Evolutionary conservation across 1,140 invertebrate genomes (phyloP).

Genomic region (Maconellicoccus hirsutus): DNA sequence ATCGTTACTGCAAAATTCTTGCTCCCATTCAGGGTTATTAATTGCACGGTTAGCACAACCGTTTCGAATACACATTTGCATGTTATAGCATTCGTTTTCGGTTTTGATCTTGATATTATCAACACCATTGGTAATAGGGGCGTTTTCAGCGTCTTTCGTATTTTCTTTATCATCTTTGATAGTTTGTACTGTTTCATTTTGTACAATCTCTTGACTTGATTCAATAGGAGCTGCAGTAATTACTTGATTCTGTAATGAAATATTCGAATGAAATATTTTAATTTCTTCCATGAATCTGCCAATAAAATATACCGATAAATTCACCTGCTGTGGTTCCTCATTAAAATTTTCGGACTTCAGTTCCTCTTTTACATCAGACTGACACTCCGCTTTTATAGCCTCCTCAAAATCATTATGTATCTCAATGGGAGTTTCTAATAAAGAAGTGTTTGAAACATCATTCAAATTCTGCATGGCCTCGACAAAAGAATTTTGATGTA

Average conservation of each 20-base stretch:
- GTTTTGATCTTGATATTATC: not conserved
- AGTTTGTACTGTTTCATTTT: not conserved
- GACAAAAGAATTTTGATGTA: not conserved
- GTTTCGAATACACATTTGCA: constrained; percentile 68
- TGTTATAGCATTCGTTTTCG: constrained; percentile 21
- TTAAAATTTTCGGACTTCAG: not conserved
- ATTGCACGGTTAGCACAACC: constrained; percentile 84
- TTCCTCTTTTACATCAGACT: not conserved
- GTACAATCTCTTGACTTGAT: not conserved
- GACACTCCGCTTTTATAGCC: not conserved
- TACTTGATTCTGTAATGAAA: not conserved
- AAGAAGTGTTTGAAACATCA: not conserved
- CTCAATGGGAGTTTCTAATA: not conserved
- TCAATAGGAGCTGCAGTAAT: not conserved
- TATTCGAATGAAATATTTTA: no score
- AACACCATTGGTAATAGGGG: not conserved
- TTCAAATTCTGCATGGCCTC: not conserved
- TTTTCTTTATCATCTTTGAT: not conserved
- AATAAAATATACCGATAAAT: not conserved
- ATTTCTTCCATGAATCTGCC: no score
- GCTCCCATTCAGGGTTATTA: constrained; percentile 88
- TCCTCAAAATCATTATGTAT: not conserved
- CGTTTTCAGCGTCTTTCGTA: not conserved
- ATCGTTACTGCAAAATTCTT: constrained; percentile 95
- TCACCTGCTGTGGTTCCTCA: no score